phyloP scores from a whole-genome alignment of 1,140 invertebrate species.

The Drosophila cardini region DNA sequence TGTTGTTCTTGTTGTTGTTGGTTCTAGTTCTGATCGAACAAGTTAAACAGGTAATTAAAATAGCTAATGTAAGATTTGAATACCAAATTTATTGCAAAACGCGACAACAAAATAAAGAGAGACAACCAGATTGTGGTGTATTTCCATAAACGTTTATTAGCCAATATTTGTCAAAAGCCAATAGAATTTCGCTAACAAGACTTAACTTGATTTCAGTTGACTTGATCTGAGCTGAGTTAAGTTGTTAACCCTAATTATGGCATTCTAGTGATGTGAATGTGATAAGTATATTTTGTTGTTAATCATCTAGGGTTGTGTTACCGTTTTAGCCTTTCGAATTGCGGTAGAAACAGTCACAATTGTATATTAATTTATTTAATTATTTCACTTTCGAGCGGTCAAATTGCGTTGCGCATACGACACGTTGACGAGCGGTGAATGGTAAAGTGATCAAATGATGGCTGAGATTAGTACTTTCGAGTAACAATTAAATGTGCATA shows the following conservation, averaged over 20 bases:
- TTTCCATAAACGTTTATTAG: constrained; percentile 10
- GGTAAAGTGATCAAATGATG: background rate
- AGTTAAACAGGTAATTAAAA: constrained; percentile 28
- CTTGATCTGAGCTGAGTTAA: background rate
- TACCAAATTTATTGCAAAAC: background rate
- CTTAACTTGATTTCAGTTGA: too few species aligned
- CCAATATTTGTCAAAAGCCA: background rate
- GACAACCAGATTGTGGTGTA: constrained; percentile 1
- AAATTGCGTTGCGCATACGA: constrained; percentile 63
- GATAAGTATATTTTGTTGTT: constrained; percentile 10
- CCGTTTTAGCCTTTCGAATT: constrained; percentile 16
- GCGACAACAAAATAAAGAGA: background rate
- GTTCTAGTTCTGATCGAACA: constrained; percentile 20
- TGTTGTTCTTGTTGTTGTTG: background rate
- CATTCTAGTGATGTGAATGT: constrained; percentile 36
- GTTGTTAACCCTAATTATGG: constrained; percentile 48
- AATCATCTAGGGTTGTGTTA: constrained; percentile 11
- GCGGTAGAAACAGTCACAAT: constrained; percentile 18
- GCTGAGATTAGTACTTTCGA: constrained; percentile 45
- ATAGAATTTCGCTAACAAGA: background rate
- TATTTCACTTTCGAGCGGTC: constrained; percentile 46
- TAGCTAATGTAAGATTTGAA: constrained; percentile 8
- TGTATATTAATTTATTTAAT: constrained; percentile 20
- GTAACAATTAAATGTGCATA: constrained; percentile 71
- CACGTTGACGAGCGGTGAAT: constrained; percentile 21